Percentiles rank a stretch among this genome's conserved stretches.
Conservation (phyloP, 2,797 vertebrate genomes). For the Argya squamiceps region DNA sequence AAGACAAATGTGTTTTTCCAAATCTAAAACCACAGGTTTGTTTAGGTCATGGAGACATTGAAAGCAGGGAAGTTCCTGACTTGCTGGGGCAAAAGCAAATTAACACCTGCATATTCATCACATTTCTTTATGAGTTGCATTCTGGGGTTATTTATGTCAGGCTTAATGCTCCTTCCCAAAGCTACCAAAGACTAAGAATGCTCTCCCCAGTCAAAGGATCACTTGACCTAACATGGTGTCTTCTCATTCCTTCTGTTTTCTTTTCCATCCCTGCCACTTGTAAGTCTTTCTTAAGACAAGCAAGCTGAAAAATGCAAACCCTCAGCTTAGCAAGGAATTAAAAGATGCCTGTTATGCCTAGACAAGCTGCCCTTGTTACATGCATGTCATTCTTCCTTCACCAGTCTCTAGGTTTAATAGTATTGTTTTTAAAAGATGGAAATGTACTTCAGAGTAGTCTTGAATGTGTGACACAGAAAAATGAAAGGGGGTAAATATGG, state of each 20-base stretch:
- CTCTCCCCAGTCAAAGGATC: neutral
- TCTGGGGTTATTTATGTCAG: neutral
- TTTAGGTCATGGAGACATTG: neutral
- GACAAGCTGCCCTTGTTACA: neutral
- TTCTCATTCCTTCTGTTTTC: neutral
- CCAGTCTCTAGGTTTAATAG: neutral
- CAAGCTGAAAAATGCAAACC: neutral
- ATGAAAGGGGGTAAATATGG: neutral
- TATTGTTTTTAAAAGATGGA: neutral
- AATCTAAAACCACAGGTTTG: neutral
- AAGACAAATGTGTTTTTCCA: neutral
- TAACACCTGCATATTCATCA: neutral
- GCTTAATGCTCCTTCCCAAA: neutral
- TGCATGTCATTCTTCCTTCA: neutral
- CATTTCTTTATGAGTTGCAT: fast-evolving
- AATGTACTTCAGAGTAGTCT: neutral
- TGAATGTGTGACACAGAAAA: neutral
- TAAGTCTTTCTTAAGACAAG: neutral
- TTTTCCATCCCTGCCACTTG: neutral
- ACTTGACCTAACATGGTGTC: neutral
- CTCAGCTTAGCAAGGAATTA: neutral
- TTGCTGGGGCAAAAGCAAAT: neutral
- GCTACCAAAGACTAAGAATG: neutral
- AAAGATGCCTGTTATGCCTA: neutral
- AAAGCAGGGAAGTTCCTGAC: neutral